Conservation (phyloP, 2,113 vertebrate genomes). For the Astur gentilis region DNA sequence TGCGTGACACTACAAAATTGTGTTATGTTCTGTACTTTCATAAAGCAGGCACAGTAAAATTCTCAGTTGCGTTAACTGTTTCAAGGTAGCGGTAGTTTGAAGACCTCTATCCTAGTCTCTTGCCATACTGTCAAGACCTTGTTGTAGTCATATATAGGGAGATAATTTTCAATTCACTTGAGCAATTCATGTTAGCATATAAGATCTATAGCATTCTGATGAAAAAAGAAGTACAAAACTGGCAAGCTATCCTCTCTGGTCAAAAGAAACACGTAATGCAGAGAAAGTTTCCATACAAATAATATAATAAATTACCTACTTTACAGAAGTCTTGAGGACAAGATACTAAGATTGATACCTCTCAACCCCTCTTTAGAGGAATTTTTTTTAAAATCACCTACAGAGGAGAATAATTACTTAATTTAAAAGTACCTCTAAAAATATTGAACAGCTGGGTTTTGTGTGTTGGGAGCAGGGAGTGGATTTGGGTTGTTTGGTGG, state of each 20-base stretch:
- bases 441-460: background rate
- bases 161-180: background rate
- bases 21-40: background rate
- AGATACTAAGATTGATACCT: background rate
- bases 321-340: background rate
- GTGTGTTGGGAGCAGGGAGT: background rate
- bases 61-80: background rate
- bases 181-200: background rate
- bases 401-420: background rate
- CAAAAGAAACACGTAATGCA: background rate
- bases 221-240: background rate
- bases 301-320: background rate
- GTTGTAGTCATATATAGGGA: background rate
- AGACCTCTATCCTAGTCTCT: background rate
- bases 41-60: background rate
- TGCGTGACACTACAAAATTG: background rate
- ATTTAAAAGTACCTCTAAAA: background rate
- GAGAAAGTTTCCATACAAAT: background rate
- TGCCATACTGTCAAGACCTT: background rate
- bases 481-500: background rate
- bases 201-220: background rate
- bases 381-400: background rate
- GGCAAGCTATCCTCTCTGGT: background rate
- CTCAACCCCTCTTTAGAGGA: background rate
- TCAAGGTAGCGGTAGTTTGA: background rate